Conservation (phyloP, 2,888 invertebrate genomes). For the Pogonocherus hispidulus region DNA sequence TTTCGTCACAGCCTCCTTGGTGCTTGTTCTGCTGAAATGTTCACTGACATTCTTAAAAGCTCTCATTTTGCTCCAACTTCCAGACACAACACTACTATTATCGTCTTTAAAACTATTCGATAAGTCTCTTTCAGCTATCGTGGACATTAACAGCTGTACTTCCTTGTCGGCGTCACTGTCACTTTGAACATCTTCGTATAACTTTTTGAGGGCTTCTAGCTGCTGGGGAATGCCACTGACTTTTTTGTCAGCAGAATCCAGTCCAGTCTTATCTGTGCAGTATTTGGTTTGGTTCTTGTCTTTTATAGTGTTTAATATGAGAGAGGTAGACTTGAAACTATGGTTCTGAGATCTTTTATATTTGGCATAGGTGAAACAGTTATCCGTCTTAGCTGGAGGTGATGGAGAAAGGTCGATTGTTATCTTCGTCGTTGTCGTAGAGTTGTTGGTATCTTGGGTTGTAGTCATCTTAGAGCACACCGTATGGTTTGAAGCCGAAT, state of each 20-base stretch:
- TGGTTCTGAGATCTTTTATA: constrained; percentile 59
- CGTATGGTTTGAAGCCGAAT: constrained; percentile 63
- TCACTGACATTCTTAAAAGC: constrained; percentile 63
- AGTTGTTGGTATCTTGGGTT: constrained; percentile 59
- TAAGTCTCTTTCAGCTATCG: constrained; percentile 45
- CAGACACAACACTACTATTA: constrained; percentile 68
- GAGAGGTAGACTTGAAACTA: constrained; percentile 68
- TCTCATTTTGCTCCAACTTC: constrained; percentile 74
- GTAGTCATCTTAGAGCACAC: constrained; percentile 66
- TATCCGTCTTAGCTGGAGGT: constrained; percentile 51
- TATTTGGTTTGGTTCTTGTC: constrained; percentile 50
- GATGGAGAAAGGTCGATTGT: constrained; percentile 67
- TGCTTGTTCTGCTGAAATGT: constrained; percentile 46
- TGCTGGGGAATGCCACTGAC: constrained; percentile 59
- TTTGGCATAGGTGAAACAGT: constrained; percentile 53
- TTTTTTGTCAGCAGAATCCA: constrained; percentile 29
- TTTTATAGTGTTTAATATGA: constrained; percentile 67
- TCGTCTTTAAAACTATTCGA: constrained; percentile 59
- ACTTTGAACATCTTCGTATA: constrained; percentile 68
- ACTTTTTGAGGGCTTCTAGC: constrained; percentile 65
- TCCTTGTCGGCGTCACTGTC: constrained; percentile 75
- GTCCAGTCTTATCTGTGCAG: constrained; percentile 31
- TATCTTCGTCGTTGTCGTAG: constrained; percentile 68
- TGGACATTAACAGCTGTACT: constrained; percentile 72
- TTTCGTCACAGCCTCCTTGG: constrained; percentile 53